Percentiles rank a stretch among this genome's conserved stretches.
phyloP scores from a whole-genome alignment of 92 coral and sea anemone species.

The Parazoanthus darwini region DNA sequence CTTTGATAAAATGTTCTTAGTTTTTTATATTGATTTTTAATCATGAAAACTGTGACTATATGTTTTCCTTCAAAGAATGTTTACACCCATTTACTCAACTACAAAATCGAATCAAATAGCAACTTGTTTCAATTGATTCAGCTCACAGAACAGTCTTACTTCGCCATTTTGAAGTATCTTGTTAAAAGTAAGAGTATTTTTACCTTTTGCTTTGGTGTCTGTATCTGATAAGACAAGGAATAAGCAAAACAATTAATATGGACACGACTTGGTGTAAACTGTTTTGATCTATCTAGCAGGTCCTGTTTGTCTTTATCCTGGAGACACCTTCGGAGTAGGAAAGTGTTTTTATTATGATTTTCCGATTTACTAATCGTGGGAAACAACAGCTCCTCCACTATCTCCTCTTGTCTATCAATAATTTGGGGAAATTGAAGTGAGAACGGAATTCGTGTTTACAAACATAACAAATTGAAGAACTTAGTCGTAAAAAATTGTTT shows the following conservation, averaged over 20 bases:
- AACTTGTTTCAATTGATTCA: background rate
- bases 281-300: background rate
- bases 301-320: background rate
- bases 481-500: no score
- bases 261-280: background rate
- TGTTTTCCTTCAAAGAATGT: background rate
- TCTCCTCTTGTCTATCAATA: background rate
- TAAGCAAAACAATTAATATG: background rate
- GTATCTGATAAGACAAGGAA: background rate
- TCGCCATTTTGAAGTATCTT: background rate
- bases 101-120: background rate
- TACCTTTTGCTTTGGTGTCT: background rate
- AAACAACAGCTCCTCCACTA: background rate
- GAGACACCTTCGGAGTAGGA: background rate
- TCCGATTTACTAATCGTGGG: background rate
- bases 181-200: background rate
- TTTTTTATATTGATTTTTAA: background rate
- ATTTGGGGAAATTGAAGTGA: background rate
- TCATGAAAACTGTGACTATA: background rate
- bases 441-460: background rate
- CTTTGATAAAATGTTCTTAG: no score
- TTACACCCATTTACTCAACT: background rate
- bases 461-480: background rate
- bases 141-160: background rate
- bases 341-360: background rate